Percentiles rank a stretch among this genome's conserved stretches.
phyloP scores from a whole-genome alignment of 1,140 invertebrate species.

The Drosophila orena region DNA sequence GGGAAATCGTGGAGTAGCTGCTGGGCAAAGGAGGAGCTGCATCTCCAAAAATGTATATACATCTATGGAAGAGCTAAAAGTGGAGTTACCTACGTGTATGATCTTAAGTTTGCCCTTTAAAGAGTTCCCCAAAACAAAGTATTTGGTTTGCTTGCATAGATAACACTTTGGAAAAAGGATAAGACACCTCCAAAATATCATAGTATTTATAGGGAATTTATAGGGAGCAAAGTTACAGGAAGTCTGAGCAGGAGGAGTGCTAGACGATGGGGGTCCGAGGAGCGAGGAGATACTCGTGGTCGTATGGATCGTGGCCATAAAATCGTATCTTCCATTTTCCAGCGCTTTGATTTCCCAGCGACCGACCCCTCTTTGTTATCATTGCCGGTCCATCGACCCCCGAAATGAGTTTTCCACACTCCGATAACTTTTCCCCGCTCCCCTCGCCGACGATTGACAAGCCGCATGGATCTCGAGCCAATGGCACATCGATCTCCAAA shows the following conservation, averaged over 20 bases:
- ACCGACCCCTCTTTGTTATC: constrained; percentile 19
- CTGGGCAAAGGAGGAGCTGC: neutral
- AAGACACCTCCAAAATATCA: too few species aligned
- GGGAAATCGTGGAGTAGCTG: neutral
- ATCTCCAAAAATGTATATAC: neutral
- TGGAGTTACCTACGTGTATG: too few species aligned
- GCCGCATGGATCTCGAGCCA: constrained; percentile 6
- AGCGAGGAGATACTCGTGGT: neutral
- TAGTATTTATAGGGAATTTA: too few species aligned
- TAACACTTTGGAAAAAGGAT: too few species aligned
- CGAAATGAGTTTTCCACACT: constrained; percentile 20
- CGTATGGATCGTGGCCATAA: constrained; percentile 7
- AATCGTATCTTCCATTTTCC: constrained; percentile 27
- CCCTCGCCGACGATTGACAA: constrained; percentile 25
- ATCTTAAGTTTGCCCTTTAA: too few species aligned
- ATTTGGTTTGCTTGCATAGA: too few species aligned
- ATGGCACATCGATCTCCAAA: constrained; percentile 6
- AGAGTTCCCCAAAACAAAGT: too few species aligned
- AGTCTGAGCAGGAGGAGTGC: too few species aligned
- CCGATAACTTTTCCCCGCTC: constrained; percentile 18
- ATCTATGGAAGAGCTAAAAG: neutral
- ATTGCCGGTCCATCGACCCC: constrained; percentile 40
- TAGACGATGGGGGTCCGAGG: neutral
- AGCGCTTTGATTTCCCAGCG: constrained; percentile 25
- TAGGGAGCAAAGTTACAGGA: too few species aligned